Evolutionary conservation across 2,113 vertebrate species (phyloP), one percentile per base, ranked within the genome.

Genomic region (Accipiter cooperii): DNA sequence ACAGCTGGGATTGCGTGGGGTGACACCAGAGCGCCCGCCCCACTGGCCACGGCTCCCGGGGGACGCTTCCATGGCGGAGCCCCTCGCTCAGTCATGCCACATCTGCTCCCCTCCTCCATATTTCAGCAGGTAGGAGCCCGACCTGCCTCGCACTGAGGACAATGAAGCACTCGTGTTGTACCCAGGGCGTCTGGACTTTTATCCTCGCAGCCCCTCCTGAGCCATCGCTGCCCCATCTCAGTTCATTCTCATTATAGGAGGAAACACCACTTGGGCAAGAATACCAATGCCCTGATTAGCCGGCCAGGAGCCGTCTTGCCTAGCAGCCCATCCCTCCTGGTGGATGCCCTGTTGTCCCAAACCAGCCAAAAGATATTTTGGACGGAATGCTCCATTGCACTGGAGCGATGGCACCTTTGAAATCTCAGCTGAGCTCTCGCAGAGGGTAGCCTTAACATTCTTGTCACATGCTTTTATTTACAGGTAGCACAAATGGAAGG

Each of bases 391-490:
- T 83, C 95, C 1, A 0, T 65, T 83, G 80, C 77, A 40, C n/a
- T 76, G 84, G 55, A 93, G 81, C 4, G 29, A 70, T 31, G 29
- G 63, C 55, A 61, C 26, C 36, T 81, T 55, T 88, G 66, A 96
- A 94, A 89, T 46, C 84, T 80, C 83, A 75, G 36, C 55, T 77
- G 74, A 93, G 66, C 60, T 70, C 70, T 95, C 2, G 0, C 73
- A 42, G 40, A 82, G 84, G 70, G 74, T 52, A 95, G 77, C 71
- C 64, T 97, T 96, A 95, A 79, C 65, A 96, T 96, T 97, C 95
- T 55, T 88, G 63, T 88, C 78, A 93, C 78, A 9, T 95, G 95
- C 89, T 96, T 98, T 97, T 97, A 97, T 97, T 97, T 97, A 97
- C 96, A 96, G 75, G 65, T 74, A 96, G 90, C 94, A 93, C 93